A percentile compares a stretch with the other conserved stretches of the same genome.
phyloP scores from a whole-genome alignment of 2,888 invertebrate genomes.

The Ceratothoa steindachneri region DNA sequence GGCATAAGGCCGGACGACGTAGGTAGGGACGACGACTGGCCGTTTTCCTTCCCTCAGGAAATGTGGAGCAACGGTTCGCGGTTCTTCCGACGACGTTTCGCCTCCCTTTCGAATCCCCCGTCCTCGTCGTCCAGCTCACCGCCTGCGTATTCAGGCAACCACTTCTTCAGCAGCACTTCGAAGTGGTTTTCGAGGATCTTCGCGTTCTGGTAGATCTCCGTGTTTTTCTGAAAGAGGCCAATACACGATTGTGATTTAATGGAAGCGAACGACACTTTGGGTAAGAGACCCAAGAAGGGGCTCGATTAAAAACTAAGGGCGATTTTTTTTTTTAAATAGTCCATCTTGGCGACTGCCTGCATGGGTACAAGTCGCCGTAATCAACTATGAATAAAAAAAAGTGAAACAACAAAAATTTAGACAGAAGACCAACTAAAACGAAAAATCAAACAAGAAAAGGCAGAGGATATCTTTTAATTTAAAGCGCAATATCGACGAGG shows the following conservation, averaged over 20 bases:
- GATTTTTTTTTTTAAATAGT: background rate
- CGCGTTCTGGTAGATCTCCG: slow-evolving; percentile 67
- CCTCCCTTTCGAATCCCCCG: background rate
- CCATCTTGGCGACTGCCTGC: too few species aligned
- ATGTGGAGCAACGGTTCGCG: background rate
- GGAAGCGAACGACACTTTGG: background rate
- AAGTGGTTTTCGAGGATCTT: slow-evolving; percentile 79
- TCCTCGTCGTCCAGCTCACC: slow-evolving; percentile 19
- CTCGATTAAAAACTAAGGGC: background rate
- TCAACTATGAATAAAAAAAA: background rate
- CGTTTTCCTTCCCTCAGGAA: background rate
- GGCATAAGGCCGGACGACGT: too few species aligned
- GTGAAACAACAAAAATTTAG: too few species aligned
- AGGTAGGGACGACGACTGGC: too few species aligned
- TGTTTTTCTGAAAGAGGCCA: slow-evolving; percentile 38
- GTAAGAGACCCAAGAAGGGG: background rate
- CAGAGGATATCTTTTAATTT: too few species aligned
- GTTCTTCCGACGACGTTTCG: slow-evolving; percentile 2
- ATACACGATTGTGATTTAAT: background rate
- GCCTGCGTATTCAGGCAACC: slow-evolving; percentile 65
- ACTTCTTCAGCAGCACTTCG: slow-evolving; percentile 73
- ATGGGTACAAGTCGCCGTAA: too few species aligned
- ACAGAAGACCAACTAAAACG: too few species aligned
- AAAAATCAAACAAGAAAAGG: too few species aligned
- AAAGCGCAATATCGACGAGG: too few species aligned